Percentiles rank a stretch among this genome's conserved stretches.
These are phyloP conservation scores for Zoanthus sociatus DNA, from an alignment of 92 coral and sea anemone species.

Conservation along the genomic window DNA sequence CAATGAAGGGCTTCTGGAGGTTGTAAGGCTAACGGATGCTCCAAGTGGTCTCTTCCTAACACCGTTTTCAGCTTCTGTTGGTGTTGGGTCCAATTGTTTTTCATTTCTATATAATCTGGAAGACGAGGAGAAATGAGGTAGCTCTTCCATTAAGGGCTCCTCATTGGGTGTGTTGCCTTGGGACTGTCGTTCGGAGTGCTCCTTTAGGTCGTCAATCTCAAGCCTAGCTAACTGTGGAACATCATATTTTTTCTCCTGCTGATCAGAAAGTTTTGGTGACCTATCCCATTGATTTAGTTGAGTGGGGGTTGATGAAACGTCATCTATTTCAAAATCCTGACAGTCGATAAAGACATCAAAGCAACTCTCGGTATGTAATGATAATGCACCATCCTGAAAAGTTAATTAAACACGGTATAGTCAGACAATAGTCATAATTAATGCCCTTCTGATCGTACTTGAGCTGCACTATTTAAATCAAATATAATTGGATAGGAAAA, in stretches of 20 bases:
- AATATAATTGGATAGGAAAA: no score
- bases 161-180: slow-evolving; percentile 52
- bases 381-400: neutral
- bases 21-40: slow-evolving; percentile 7
- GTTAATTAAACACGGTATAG: no score
- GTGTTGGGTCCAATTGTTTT: neutral
- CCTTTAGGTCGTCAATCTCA: slow-evolving; percentile 68
- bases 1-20: slow-evolving; percentile 25
- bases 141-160: neutral
- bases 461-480: neutral
- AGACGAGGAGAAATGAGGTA: neutral
- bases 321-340: slow-evolving; percentile 24
- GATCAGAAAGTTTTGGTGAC: neutral
- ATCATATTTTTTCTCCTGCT: neutral
- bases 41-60: neutral
- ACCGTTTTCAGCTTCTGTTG: neutral
- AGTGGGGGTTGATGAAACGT: neutral
- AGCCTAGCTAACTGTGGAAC: slow-evolving; percentile 56
- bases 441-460: neutral
- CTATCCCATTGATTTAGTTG: neutral
- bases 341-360: slow-evolving; percentile 37
- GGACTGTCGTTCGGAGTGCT: slow-evolving; percentile 35
- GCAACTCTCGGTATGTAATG: neutral
- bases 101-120: neutral
- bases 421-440: no score